Base-by-base conservation (phyloP, 2,113 vertebrate genomes). In the Pan paniscus region DNA sequence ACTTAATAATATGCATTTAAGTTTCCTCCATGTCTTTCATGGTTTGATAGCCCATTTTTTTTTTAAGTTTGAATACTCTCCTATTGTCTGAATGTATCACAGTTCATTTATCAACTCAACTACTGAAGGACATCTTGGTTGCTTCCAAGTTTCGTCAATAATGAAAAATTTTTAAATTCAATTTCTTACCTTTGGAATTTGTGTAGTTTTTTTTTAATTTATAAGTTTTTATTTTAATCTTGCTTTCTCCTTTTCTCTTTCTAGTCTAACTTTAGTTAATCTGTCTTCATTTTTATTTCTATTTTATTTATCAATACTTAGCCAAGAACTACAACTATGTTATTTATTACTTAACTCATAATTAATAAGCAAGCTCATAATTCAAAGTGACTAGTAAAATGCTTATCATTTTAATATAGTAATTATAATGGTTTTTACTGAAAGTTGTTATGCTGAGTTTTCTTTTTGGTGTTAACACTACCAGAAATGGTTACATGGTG, bases 361-460 rank as follows among this genome's bases (percentile, higher is more conserved):
- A 20, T 55, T 55, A 55, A 55, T 55, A 83, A 81, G 25, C 38
- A 95, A 95, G 17, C 40, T 87, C 17, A 68, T 90, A 78, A 92
- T 68, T 94, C 32, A 84, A 32, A 59, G 43, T 73, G 79, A 7
- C 18, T 80, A 55, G 30, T 52, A 90, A 89, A 89, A 90, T 85
- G 13, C 3, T 73, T 79, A 68, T 57, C 6, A n/a, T 84, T 64
- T 75, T 91, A 59, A 55, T 43, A 22, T 59, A 75, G 4, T 55
- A 95, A 93, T 67, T 89, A 59, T 88, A 61, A 73, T 88, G n/a
- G 3, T 75, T 95, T 90, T 93, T 59, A 73, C 87, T 93, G 61
- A 93, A 95, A 90, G 59, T 73, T 68, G 30, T 38, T 85, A 76
- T 50, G 32, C 38, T 93, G 48, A 25, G 2, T 83, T 91, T 95